These are phyloP conservation scores for Phodopus roborovskii DNA, from an alignment of 2,113 vertebrate genomes.

Conservation along the genomic window DNA sequence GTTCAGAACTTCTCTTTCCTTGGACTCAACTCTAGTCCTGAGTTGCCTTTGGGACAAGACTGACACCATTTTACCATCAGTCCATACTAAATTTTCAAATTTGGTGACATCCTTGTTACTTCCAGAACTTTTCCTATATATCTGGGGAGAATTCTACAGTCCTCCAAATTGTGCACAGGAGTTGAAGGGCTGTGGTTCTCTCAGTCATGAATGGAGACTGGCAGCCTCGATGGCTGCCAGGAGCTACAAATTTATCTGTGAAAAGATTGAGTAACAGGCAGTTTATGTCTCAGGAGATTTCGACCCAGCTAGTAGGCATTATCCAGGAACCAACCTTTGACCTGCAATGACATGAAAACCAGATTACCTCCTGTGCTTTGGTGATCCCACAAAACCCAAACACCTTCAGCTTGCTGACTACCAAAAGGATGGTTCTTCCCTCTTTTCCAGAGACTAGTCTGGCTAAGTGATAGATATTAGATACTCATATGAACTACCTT, in stretches of 20 bases:
- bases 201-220: neutral
- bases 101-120: neutral
- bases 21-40: neutral
- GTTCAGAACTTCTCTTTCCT: neutral
- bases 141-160: neutral
- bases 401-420: neutral
- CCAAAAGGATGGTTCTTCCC: neutral
- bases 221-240: neutral
- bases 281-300: neutral
- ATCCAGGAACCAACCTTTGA: neutral
- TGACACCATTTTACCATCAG: neutral
- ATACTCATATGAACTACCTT: neutral
- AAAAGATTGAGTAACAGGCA: neutral
- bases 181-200: neutral
- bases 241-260: neutral
- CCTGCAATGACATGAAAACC: neutral
- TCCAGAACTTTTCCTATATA: neutral
- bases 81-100: neutral
- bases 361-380: neutral
- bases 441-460: neutral
- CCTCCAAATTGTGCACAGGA: neutral
- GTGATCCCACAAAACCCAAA: neutral
- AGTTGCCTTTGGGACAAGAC: neutral
- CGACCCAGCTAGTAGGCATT: neutral
- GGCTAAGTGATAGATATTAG: neutral